These are phyloP conservation scores for Shinisaurus crocodilurus DNA, from an alignment of 2,113 vertebrate species.

Conservation along the genomic window DNA sequence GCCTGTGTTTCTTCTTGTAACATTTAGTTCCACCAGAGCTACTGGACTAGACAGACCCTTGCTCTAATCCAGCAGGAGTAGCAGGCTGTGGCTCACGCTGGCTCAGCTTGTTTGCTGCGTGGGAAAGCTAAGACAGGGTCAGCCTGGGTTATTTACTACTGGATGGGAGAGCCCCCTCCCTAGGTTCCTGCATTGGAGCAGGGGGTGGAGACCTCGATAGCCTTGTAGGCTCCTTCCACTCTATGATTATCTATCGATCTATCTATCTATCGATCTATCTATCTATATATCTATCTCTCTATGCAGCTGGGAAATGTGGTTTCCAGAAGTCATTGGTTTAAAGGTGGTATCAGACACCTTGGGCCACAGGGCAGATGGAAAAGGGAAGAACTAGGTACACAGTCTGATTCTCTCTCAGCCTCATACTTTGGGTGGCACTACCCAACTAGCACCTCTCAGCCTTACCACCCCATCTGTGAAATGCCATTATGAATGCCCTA, in stretches of 20 bases:
- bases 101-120: too few species aligned
- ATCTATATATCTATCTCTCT: too few species aligned
- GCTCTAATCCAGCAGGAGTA: too few species aligned
- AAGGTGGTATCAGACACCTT: background rate
- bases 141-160: too few species aligned
- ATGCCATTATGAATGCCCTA: background rate
- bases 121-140: too few species aligned
- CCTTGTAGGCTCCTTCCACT: too few species aligned
- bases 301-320: background rate
- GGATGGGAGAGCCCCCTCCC: too few species aligned
- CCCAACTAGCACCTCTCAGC: background rate
- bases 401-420: background rate
- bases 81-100: too few species aligned
- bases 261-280: too few species aligned
- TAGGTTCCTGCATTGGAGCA: too few species aligned
- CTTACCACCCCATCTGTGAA: background rate
- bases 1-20: background rate
- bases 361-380: background rate
- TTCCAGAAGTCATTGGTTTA: background rate
- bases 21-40: background rate
- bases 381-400: background rate
- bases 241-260: too few species aligned
- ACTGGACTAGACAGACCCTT: background rate
- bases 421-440: background rate
- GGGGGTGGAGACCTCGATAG: too few species aligned